phyloP scores from a whole-genome alignment of 2,797 vertebrate species.

The Mus caroli region DNA sequence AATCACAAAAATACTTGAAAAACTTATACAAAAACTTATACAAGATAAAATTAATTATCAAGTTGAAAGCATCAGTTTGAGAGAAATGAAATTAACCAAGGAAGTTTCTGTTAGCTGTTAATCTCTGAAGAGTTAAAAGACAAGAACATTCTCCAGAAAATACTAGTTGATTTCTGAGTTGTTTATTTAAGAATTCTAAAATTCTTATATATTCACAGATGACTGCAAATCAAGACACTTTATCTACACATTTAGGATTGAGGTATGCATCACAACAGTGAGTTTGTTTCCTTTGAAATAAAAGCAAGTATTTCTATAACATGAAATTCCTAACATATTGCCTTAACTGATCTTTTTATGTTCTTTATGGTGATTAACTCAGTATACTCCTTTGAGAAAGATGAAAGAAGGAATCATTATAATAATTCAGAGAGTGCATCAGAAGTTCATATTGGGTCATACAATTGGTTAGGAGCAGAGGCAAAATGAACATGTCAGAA shows the following conservation, averaged over 20 bases:
- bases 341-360: slow-evolving; percentile 68
- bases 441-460: slow-evolving; percentile 56
- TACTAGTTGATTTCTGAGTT: neutral
- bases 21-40: slow-evolving; percentile 31
- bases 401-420: slow-evolving; percentile 67
- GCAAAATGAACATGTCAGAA: slow-evolving; percentile 77
- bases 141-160: slow-evolving; percentile 12
- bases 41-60: slow-evolving; percentile 12
- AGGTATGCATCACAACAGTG: slow-evolving; percentile 32
- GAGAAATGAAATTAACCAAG: slow-evolving; percentile 1
- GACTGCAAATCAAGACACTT: slow-evolving; percentile 18
- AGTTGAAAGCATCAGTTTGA: neutral
- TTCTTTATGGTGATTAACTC: slow-evolving; percentile 76
- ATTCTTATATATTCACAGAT: neutral
- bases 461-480: slow-evolving; percentile 73
- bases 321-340: slow-evolving; percentile 60
- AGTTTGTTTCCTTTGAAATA: neutral
- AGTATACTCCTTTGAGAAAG: slow-evolving; percentile 69
- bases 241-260: slow-evolving; percentile 41
- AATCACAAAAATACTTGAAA: neutral
- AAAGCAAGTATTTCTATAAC: slow-evolving; percentile 60
- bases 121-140: slow-evolving; percentile 21
- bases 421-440: neutral
- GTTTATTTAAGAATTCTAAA: neutral
- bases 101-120: neutral